Evolutionary conservation across 2,888 invertebrate species (phyloP).

Genomic region (Tachina fera): DNA sequence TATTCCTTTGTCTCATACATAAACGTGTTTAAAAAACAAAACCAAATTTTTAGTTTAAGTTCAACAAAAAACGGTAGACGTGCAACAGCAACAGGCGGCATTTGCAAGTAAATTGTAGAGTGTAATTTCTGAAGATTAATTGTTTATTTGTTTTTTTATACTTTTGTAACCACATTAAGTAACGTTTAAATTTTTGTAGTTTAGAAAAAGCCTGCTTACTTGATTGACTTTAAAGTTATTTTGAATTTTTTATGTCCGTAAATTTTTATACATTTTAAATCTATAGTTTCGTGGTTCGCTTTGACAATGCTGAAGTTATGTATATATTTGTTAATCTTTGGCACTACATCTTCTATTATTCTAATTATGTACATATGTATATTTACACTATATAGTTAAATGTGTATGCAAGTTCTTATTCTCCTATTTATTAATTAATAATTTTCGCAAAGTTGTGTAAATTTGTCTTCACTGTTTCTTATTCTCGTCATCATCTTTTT

Average conservation of each 20-base stretch:
- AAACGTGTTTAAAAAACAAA: slow-evolving; percentile 30
- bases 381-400: slow-evolving; percentile 11
- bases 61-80: slow-evolving; percentile 44
- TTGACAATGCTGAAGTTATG: slow-evolving; percentile 2
- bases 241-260: slow-evolving; percentile 49
- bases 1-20: slow-evolving; percentile 24
- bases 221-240: slow-evolving; percentile 56
- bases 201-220: slow-evolving; percentile 64
- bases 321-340: slow-evolving; percentile 40
- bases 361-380: slow-evolving; percentile 7
- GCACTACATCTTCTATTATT: slow-evolving; percentile 23
- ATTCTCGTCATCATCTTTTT: slow-evolving; percentile 41
- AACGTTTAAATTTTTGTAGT: slow-evolving; percentile 45
- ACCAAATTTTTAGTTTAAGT: neutral
- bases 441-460: slow-evolving; percentile 36
- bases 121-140: slow-evolving; percentile 61
- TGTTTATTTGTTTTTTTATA: slow-evolving; percentile 35
- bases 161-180: slow-evolving; percentile 52
- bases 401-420: slow-evolving; percentile 36
- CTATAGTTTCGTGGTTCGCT: slow-evolving; percentile 38
- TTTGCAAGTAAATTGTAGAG: slow-evolving; percentile 63
- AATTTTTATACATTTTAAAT: slow-evolving; percentile 45
- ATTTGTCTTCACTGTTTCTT: slow-evolving; percentile 13
- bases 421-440: slow-evolving; percentile 73
- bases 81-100: slow-evolving; percentile 73